Base-by-base conservation (phyloP, 2,888 invertebrate genomes). In the Molorchus minor region DNA sequence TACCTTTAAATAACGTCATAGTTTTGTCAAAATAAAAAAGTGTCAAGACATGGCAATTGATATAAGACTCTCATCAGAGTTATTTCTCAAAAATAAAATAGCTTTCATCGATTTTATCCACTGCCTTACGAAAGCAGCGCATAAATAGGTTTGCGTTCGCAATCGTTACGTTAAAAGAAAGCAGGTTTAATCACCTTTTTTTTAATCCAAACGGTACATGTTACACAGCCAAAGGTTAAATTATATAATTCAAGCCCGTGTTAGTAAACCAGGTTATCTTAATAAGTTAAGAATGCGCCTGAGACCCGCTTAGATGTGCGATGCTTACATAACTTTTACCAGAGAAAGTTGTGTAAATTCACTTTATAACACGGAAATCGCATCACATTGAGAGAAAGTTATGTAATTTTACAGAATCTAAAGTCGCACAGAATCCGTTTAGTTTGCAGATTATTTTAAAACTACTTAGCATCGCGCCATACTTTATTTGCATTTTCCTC, bases 301-400 rank as follows among this genome's bases (percentile, higher is more conserved):
- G 3, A 3, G 12, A 33, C 5, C n/a, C 12, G 33, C 7, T 3
- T n/a, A 12, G 33, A n/a, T 5, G 25, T 25, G 8, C n/a, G n/a
- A n/a, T n/a, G n/a, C 3, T 12, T 33, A 33, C 33, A n/a, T n/a
- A 33, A 33, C 12, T 12, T 7, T 3, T 3, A 3, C 12, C 5
- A n/a, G 12, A 33, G 33, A 33, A 25, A 54, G 25, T 25, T 53
- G 47, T 36, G 40, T 55, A 45, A 55, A 30, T 16, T 29, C 29
- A 54, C 40, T 40, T 16, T 13, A 33, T 13, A 40, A 44, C n/a
- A 41, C 35, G 15, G 33, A 33, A 33, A 33, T 25, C 33, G n/a
- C n/a, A 10, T n/a, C 3, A 3, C 33, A 10, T 33, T n/a, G 5
- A 33, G n/a, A 33, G 33, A 33, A 33, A 33, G 33, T 33, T 33